Base-by-base conservation (phyloP, 1,140 invertebrate genomes). In the Araneus ventricosus region DNA sequence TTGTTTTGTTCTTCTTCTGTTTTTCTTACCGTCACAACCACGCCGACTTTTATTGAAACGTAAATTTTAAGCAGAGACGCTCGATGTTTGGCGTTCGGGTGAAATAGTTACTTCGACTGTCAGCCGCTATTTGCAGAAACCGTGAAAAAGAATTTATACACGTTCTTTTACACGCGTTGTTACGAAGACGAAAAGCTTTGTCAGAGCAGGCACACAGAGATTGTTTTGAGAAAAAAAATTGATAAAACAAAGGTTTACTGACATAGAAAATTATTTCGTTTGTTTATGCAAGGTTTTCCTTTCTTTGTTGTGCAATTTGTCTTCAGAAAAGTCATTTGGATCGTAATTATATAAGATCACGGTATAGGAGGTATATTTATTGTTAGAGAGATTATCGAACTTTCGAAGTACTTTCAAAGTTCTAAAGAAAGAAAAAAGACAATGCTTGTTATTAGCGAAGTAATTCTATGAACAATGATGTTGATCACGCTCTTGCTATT, bases 1-100 rank as follows among this genome's bases (percentile, higher is more conserved):
- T 75, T 75, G 17, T 75, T 75, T 75, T 5, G 59, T 61, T 61
- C 24, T 14, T 52, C 45, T 52, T 52, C 45, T 27, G 27, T 67
- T 37, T 34, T 10, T 22, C 17, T 22, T 37, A 20, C 67, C 17
- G 14, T 75, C 67, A 75, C 27, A 75, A 20, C 30, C 30, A 27
- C 27, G 8, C 27, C 30, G 30, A 34, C 67, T 75, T 75, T 75
- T 75, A 75, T 75, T 75, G 67, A 37, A 75, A 75, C 67, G 67
- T 75, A 75, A 75, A 75, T 75, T 75, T 75, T 37, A 75, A 75
- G 67, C 30, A 37, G 27, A n/a, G n/a, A 67, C 63, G 63, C 63
- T n/a, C 63, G 24, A 17, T 7, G 30, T 75, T 27, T 20, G 67
- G 30, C 27, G 30, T 75, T 75, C 14, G 67, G 67, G 67, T 75